These are phyloP conservation scores for Conus ventricosus DNA, from an alignment of 1,140 invertebrate species.

Conservation along the genomic window DNA sequence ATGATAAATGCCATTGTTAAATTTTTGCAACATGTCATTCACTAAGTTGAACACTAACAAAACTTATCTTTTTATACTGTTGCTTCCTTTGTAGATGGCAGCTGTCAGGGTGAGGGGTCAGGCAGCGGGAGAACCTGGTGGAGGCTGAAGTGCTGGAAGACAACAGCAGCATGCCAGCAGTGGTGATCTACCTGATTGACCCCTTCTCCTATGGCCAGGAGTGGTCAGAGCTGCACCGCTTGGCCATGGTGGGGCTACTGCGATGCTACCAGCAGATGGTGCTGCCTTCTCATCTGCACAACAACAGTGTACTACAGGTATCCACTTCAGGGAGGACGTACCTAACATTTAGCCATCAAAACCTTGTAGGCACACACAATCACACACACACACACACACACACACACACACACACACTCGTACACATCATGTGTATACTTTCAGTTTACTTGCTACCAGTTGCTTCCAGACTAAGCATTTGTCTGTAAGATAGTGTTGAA, in stretches of 20 bases:
- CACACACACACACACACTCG: no score
- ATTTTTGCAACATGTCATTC: no score
- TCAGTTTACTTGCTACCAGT: no score
- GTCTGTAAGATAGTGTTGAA: no score
- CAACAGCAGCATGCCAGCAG: conserved; percentile 59
- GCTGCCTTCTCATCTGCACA: conserved; percentile 87
- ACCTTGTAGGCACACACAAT: no score
- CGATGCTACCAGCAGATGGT: conserved; percentile 87
- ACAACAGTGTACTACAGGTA: conserved; percentile 90
- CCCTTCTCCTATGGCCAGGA: conserved; percentile 82
- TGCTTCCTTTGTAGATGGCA: conserved; percentile 32
- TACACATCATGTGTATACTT: no score
- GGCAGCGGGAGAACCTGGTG: conserved; percentile 44
- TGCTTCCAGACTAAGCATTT: no score
- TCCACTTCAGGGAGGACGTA: conserved; percentile 23
- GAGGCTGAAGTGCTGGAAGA: conserved; percentile 49
- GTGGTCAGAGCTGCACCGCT: conserved; percentile 80
- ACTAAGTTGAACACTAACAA: no score
- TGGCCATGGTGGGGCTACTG: conserved; percentile 87
- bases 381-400: no score
- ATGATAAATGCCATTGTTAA: no score
- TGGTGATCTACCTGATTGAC: conserved; percentile 94
- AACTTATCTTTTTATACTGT: no score
- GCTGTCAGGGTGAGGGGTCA: conserved; percentile 33
- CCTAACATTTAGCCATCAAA: no score